Evolutionary conservation across 2,113 vertebrate genomes (phyloP).

Genomic region (Cinclus mexicanus): DNA sequence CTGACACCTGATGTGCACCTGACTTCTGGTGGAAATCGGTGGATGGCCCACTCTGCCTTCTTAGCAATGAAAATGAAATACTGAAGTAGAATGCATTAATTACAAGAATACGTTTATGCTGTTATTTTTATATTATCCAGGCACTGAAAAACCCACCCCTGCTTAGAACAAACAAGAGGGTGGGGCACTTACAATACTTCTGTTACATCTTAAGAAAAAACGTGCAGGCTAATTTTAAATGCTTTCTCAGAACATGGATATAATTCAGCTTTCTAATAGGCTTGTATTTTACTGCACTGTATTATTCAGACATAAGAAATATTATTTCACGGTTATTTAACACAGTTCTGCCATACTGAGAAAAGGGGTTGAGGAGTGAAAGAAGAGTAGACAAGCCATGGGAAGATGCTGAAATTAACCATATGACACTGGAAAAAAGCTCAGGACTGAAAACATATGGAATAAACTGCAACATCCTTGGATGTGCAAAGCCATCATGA

Average conservation of each 20-base stretch:
- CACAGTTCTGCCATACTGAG: neutral
- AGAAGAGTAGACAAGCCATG: neutral
- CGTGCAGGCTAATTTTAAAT: neutral
- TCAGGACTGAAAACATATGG: neutral
- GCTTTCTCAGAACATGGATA: neutral
- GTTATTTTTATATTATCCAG: neutral
- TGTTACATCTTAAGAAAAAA: neutral
- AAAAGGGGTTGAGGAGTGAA: neutral
- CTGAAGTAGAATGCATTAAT: neutral
- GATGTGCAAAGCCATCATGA: neutral
- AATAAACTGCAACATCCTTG: neutral
- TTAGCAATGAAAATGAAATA: neutral
- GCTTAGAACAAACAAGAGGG: neutral
- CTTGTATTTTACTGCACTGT: neutral
- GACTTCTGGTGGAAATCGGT: neutral
- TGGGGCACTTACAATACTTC: neutral
- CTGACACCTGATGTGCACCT: neutral
- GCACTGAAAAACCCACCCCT: neutral
- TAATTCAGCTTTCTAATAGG: neutral
- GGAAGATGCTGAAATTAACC: neutral
- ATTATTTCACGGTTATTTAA: neutral
- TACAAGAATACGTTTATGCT: neutral
- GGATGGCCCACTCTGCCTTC: neutral
- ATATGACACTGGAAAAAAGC: neutral
- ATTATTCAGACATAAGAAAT: neutral